Evolutionary conservation across 2,113 vertebrate genomes (phyloP), one percentile per base, ranked within the genome.

Genomic region (Ctenomys sociabilis): DNA sequence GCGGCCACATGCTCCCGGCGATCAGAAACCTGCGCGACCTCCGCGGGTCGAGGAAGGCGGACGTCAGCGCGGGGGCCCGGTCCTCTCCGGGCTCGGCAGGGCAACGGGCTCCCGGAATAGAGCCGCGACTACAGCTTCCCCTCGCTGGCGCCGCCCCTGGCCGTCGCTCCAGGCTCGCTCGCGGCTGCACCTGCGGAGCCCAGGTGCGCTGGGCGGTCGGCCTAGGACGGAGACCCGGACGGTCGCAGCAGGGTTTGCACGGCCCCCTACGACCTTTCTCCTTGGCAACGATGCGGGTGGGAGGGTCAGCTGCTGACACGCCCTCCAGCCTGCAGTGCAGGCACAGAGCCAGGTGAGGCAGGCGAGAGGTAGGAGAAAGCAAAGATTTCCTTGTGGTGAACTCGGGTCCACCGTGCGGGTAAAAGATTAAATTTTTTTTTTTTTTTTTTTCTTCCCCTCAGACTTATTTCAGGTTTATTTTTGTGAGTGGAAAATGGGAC

Each of bases 61-160:
- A 3, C 40, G 45, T 7, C 1, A 1, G 10, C 8, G 52, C 43
- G 72, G 26, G 28, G 6, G 32, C 4, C 1, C 43, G 40, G 21
- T 64, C 13, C 0, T 40, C 64, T 26, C 78, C 43, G 0, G 0
- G 7, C 64, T 13, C 8, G 30, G 64, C 90, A n/a, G 77, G 8
- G 77, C 10, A 0, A 61, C 30, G 1, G 43, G 22, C 81, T 72
- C 88, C 93, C 52, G 37, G 35, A 24, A 72, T 90, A 2, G 30
- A n/a, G n/a, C n/a, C n/a, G n/a, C n/a, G 45, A 88, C 81, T 81
- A 11, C 95, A 84, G 59, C 82, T 97, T 96, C 96, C 97, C 24
- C 70, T 88, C 35, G 17, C 3, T 3, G 43, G 82, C 43, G 49
- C 8, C 2, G 7, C 1, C 4, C 57, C n/a, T 61, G 26, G 7